phyloP scores from a whole-genome alignment of 2,888 invertebrate genomes.

The Euzophera pinguis region DNA sequence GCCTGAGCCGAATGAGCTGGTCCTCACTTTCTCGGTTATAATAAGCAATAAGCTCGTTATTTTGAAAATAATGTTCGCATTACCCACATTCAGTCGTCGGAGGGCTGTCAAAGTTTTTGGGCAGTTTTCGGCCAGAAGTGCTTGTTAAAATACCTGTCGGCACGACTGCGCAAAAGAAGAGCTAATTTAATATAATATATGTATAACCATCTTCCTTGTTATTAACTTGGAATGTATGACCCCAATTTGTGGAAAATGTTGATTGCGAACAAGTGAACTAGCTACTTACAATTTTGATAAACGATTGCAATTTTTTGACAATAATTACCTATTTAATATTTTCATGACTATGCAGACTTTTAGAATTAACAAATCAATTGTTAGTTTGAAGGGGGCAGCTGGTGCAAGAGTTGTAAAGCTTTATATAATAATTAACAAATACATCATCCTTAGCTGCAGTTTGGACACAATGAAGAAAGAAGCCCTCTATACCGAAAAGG shows the following conservation, averaged over 20 bases:
- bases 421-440: too few species aligned
- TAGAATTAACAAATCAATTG: too few species aligned
- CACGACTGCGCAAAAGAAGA: constrained; percentile 50
- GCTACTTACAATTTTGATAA: constrained; percentile 33
- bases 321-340: neutral
- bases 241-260: constrained; percentile 50
- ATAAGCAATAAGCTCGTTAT: neutral
- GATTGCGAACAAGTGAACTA: constrained; percentile 20
- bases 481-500: too few species aligned
- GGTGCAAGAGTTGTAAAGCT: too few species aligned
- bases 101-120: constrained; percentile 44
- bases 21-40: neutral
- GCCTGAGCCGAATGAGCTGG: too few species aligned
- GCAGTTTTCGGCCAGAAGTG: constrained; percentile 37
- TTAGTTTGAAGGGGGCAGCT: too few species aligned
- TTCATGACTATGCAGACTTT: too few species aligned
- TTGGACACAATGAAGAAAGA: too few species aligned
- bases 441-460: too few species aligned
- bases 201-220: constrained; percentile 49
- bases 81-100: constrained; percentile 38
- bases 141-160: constrained; percentile 70
- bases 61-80: constrained; percentile 11
- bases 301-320: constrained; percentile 19
- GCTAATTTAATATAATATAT: constrained; percentile 59
- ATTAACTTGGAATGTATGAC: constrained; percentile 50